Base-by-base conservation (phyloP, 2,797 vertebrate species). In the Furcifer pardalis region DNA sequence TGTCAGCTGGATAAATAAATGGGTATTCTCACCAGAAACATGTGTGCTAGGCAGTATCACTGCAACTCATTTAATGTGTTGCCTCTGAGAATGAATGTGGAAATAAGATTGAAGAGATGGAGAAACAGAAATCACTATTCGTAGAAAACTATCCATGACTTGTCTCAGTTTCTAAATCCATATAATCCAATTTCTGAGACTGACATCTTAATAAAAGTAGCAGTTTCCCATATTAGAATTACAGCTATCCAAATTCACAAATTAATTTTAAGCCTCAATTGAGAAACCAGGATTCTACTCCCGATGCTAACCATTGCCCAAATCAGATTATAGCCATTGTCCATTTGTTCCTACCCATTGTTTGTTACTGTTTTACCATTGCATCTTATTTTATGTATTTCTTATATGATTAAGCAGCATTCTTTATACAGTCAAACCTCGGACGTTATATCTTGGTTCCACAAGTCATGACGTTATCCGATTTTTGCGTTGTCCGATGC, bases 341-440 rank as follows among this genome's bases (percentile, higher is more conserved):
- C 13, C n/a, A 32, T 85, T n/a, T 63, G 77, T 73, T 90, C 79
- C 49, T 88, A 46, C 13, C 30, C 7, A 15, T 17, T 88, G 89
- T 83, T 79, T 86, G 42, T 76, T 79, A 60, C 84, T 90, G 84
- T 81, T 87, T 84, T 91, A 76, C 84, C 88, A 74, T 89, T 85
- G 84, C 5, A 88, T 85, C 82, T 82, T 65, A 72, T 78, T 73
- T 30, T 88, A 84, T 83, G 7, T 52, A 25, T 87, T 86, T 89
- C 65, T 23, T 59, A 88, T 44, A 77, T 88, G 87, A 93, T 90
- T 84, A 88, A 82, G 59, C 44, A 37, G 71, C 13, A 80, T 85
- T 93, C 91, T 92, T 93, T 91, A 86, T 84, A 21, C 35, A 68
- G n/a, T n/a, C n/a, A n/a, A n/a, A n/a, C n/a, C n/a, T n/a, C n/a